These are phyloP conservation scores for Poicephalus meyeri DNA, from an alignment of 2,113 vertebrate genomes.

Conservation along the genomic window DNA sequence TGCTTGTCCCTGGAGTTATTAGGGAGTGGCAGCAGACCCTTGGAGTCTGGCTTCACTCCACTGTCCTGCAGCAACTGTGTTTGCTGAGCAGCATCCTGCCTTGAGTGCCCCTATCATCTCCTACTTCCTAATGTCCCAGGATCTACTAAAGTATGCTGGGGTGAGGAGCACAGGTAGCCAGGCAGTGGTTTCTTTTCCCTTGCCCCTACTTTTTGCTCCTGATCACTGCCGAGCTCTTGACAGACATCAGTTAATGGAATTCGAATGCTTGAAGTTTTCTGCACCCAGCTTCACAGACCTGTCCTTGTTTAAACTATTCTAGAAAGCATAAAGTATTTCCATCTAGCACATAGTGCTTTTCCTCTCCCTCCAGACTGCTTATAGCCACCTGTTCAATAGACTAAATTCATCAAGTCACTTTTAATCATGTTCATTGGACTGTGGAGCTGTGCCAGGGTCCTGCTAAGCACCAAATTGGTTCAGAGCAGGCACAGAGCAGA, in stretches of 20 bases:
- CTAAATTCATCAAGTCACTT: not conserved
- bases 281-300: not conserved
- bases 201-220: fast-evolving
- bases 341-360: not conserved
- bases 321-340: not conserved
- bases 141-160: not conserved
- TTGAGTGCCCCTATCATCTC: not conserved
- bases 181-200: not conserved
- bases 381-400: not conserved
- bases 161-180: not conserved
- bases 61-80: not conserved
- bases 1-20: not conserved
- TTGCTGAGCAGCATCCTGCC: not conserved
- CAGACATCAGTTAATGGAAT: not conserved
- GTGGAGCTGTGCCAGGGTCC: conserved; percentile 32
- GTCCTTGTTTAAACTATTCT: not conserved
- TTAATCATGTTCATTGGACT: not conserved
- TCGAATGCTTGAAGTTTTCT: not conserved
- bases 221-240: not conserved
- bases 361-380: not conserved
- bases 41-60: not conserved
- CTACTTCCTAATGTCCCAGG: fast-evolving
- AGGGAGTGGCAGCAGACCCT: not conserved
- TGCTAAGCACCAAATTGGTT: conserved; percentile 38
- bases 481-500: not conserved